These are phyloP conservation scores for Acrocera orbiculus DNA, from an alignment of 2,888 invertebrate genomes.

Conservation along the genomic window DNA sequence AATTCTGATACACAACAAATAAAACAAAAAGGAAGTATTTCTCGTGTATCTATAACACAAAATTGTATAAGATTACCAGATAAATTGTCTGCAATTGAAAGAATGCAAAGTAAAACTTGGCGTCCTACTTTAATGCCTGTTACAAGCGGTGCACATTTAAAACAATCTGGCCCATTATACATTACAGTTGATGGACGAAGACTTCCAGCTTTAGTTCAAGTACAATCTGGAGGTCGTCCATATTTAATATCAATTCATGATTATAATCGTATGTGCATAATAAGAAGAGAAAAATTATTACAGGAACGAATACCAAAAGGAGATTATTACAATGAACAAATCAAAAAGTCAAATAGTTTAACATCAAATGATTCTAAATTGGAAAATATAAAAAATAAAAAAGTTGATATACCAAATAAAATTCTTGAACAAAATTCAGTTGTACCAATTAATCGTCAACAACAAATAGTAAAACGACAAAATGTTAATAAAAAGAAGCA, in stretches of 20 bases:
- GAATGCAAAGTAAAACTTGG: slow-evolving; percentile 43
- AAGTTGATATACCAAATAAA: slow-evolving; percentile 14
- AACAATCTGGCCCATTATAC: slow-evolving; percentile 30
- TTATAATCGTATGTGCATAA: slow-evolving; percentile 61
- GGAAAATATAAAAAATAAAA: too few species aligned
- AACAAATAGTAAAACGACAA: slow-evolving; percentile 7
- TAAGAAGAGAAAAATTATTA: slow-evolving; percentile 46
- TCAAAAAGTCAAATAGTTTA: too few species aligned
- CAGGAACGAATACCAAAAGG: slow-evolving; percentile 36
- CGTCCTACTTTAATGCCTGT: slow-evolving; percentile 54
- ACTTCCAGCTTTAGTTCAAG: slow-evolving; percentile 49
- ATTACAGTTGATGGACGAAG: slow-evolving; percentile 40
- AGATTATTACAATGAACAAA: too few species aligned
- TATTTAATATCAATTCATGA: slow-evolving; percentile 63
- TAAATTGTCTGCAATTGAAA: slow-evolving; percentile 30
- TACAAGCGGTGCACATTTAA: slow-evolving; percentile 27
- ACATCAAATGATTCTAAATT: too few species aligned
- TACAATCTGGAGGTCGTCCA: slow-evolving; percentile 58
- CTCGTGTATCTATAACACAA: slow-evolving; percentile 18
- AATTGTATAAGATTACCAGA: slow-evolving; percentile 26
- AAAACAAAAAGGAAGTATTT: too few species aligned
- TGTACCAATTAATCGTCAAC: slow-evolving; percentile 9
- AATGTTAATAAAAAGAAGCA: slow-evolving; percentile 6
- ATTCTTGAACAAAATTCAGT: slow-evolving; percentile 15
- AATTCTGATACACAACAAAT: slow-evolving; percentile 19